A percentile compares a stretch with the other conserved stretches of the same genome.
Conservation (phyloP, 1,140 invertebrate genomes). For the Drosophila asahinai region DNA sequence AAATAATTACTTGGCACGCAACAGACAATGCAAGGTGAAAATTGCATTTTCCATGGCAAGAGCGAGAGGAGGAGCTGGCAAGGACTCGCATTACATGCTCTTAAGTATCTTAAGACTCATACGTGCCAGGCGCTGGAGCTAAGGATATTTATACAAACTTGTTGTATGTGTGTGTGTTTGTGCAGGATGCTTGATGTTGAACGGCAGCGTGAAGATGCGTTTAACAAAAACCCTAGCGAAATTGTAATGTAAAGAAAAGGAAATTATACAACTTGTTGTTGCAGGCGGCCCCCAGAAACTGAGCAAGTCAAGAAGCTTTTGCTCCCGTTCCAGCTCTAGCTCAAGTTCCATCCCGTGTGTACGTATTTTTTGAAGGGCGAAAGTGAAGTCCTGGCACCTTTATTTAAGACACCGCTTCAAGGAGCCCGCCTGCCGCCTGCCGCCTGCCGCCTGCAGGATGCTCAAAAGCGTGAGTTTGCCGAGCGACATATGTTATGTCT, state of each 20-base stretch:
- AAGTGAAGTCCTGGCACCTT: conserved; percentile 67
- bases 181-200: conserved; percentile 9
- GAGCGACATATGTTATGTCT: conserved; percentile 70
- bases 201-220: conserved; percentile 44
- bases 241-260: conserved; percentile 58
- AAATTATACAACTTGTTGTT: conserved; percentile 71
- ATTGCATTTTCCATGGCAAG: conserved; percentile 55
- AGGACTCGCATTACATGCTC: conserved; percentile 66
- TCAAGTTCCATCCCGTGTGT: background rate
- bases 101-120: conserved; percentile 67
- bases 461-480: conserved; percentile 24
- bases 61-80: background rate
- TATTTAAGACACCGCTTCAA: conserved; percentile 60
- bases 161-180: conserved; percentile 15
- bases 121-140: conserved; percentile 57
- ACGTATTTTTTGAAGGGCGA: conserved; percentile 41
- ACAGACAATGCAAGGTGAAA: conserved; percentile 73
- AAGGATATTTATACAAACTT: conserved; percentile 66
- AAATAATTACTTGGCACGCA: conserved; percentile 70
- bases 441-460: conserved; percentile 33
- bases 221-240: conserved; percentile 61
- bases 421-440: conserved; percentile 33
- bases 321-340: conserved; percentile 11
- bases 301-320: conserved; percentile 59
- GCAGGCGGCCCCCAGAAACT: conserved; percentile 34